Base-by-base conservation (phyloP, 2,113 vertebrate species). In the Hippopotamus amphibius region DNA sequence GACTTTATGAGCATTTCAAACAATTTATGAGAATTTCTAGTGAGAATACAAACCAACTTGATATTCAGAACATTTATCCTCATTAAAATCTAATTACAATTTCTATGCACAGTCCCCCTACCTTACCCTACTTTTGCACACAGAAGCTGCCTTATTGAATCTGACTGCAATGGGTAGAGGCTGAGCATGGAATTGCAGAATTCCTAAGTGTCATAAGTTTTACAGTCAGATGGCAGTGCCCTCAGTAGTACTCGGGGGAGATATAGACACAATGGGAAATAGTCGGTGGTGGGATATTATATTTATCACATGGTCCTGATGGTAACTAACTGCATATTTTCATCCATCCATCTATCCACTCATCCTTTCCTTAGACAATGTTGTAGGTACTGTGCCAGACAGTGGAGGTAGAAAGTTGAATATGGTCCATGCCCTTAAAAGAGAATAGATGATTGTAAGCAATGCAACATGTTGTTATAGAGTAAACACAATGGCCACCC, bases 71-170 rank as follows among this genome's bases (percentile, higher is more conserved):
- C 13, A 26, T 37, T 88, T 76, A 71, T 43, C 66, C 82, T 93
- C 79, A 94, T 97, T 97, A 92, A 96, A 96, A 89, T 37, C 76
- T 68, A 86, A 95, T 83, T 72, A 95, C 15, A 94, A 0, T 79
- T 76, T 83, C 88, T 87, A 89, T 26, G 37, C 37, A 17, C 28
- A 21, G 19, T 59, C 30, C 15, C 30, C 24, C 68, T 46, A 86
- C 57, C 59, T 85, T 72, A 79, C 68, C 55, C 61, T 59, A 50
- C 53, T 79, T 96, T 57, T 61, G 74, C 26, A 85, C 41, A 69
- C 41, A 96, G 63, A 85, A 74, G 63, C 55, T 86, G 37, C 53
- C 48, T 82, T 88, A 22, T 37, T 65, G 55, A 77, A 69, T 86
- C 72, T 72, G 85, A 77, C 65, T 65, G 7, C 79, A n/a, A 69